Evolutionary conservation across 2,888 invertebrate species (phyloP), one percentile per base, ranked within the genome.

Genomic region (Sesia bembeciformis): DNA sequence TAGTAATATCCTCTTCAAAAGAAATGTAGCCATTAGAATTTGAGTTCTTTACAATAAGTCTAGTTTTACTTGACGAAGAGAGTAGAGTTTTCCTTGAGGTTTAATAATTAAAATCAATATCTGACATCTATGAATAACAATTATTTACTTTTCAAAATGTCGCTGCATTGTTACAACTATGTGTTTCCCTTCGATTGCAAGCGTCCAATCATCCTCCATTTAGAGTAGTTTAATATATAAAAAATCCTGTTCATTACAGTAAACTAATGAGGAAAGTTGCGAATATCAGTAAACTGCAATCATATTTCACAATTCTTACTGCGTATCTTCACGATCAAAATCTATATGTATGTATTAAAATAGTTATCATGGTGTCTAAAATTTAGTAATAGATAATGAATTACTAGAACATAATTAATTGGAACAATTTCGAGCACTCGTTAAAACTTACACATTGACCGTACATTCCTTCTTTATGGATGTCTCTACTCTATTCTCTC

Each of bases 401-500:
- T 86, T 86, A 86, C 81, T 88, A 87, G 86, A 80, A 74, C 83
- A 77, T 85, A 86, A 80, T 74, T 75, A 77, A 82, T 83, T 82
- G 84, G 79, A 83, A 77, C 80, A 84, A 83, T 82, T 85, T 85
- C 75, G 76, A 87, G 88, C 88, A 89, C 88, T 89, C 80, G 88
- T 89, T 89, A 89, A 87, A 81, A 83, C 81, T 84, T 80, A 89
- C 88, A 89, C 88, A 84, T 83, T 82, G 81, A 75, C 86, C 84
- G 84, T 83, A 77, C 78, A 81, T 80, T 81, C 79, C 81, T 84
- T 83, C 86, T 81, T 74, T 76, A 76, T 78, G 81, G 76, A 81
- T 78, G 72, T 81, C 74, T 75, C 77, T 77, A 78, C 80, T 81
- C 76, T 76, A 64, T 74, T 74, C 74, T 78, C 76, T 76, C 76